These are phyloP conservation scores for Caenorhabditis afra DNA, from an alignment of 2,888 invertebrate species.

Conservation along the genomic window DNA sequence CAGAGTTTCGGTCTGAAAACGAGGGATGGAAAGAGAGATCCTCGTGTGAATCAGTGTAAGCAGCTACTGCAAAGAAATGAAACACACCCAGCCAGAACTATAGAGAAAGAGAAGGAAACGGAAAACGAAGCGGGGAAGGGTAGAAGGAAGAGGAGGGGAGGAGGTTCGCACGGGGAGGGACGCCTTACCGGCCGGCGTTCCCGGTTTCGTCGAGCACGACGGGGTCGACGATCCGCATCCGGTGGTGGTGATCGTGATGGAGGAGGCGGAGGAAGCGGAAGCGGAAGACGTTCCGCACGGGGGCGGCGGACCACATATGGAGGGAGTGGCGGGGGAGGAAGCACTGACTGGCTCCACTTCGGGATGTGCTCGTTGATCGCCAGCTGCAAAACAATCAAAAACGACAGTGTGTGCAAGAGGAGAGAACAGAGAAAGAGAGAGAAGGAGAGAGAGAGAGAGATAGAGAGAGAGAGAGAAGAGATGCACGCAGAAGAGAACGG, in stretches of 20 bases:
- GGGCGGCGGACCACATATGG: constrained; percentile 30
- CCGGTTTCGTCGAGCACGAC: constrained; percentile 19
- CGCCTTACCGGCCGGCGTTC: constrained; percentile 39
- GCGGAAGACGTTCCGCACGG: constrained; percentile 39
- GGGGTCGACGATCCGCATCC: constrained; percentile 26
- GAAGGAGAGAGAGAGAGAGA: constrained; percentile 41
- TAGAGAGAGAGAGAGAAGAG: constrained; percentile 15
- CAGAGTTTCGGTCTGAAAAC: neutral
- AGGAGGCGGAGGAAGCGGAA: constrained; percentile 36
- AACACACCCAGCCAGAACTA: constrained; percentile 32
- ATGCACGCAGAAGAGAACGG: constrained; percentile 10
- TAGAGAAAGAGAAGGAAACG: constrained; percentile 15
- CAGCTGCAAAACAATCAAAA: constrained; percentile 69
- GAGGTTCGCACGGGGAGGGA: neutral
- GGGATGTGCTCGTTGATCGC: constrained; percentile 79
- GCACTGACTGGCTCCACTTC: constrained; percentile 66
- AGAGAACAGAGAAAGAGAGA: constrained; percentile 38
- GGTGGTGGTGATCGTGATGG: constrained; percentile 34
- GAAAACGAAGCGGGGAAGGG: constrained; percentile 21
- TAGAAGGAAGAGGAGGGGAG: constrained; percentile 9
- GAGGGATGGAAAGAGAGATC: constrained; percentile 2
- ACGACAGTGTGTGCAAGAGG: constrained; percentile 23
- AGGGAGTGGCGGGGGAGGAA: constrained; percentile 35
- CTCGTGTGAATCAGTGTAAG: constrained; percentile 5
- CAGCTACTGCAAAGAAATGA: constrained; percentile 11